Conservation (phyloP, 2,113 vertebrate species). For the Myanophis thanlyinensis region DNA sequence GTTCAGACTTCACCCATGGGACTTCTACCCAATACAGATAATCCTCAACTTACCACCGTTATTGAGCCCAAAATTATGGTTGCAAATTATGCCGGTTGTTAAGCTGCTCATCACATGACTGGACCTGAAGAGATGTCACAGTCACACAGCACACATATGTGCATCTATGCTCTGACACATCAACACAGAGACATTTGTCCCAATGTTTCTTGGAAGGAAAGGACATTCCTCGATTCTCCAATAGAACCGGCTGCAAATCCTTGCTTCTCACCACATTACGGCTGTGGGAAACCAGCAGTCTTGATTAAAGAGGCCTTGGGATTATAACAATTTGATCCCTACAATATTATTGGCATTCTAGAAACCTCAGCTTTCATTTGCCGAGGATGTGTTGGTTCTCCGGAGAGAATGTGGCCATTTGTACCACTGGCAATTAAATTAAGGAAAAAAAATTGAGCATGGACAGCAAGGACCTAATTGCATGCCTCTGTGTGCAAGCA, state of each 20-base stretch:
- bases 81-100: not conserved
- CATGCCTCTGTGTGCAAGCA: not conserved
- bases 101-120: not conserved
- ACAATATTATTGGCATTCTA: not conserved
- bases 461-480: not conserved
- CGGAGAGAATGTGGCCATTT: not conserved
- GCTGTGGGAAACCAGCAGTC: not conserved
- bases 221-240: not conserved
- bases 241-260: not conserved
- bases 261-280: not conserved
- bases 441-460: not conserved
- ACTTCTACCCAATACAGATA: not conserved
- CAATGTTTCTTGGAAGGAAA: not conserved
- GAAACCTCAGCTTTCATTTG: not conserved
- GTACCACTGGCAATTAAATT: not conserved
- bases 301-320: not conserved
- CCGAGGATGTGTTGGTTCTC: not conserved
- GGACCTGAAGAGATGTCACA: not conserved
- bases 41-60: not conserved
- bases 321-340: not conserved
- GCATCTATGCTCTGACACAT: not conserved
- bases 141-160: not conserved
- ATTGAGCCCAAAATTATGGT: not conserved
- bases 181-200: not conserved
- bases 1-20: rapidly evolving